phyloP scores from a whole-genome alignment of 2,113 vertebrate species.

The Carollia perspicillata region DNA sequence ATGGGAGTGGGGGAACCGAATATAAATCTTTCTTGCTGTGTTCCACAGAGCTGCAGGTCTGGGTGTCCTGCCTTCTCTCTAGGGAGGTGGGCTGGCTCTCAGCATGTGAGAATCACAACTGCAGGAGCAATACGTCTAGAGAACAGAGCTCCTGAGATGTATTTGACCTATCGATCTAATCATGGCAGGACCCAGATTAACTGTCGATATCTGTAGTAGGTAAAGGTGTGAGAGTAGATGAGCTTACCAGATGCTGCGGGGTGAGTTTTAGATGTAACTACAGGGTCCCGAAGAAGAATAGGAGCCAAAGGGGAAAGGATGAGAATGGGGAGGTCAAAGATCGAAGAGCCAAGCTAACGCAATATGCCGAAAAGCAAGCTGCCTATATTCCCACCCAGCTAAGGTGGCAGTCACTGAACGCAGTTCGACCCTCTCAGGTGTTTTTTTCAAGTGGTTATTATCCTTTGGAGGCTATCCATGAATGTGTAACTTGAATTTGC shows the following conservation, averaged over 20 bases:
- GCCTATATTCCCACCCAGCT: rapidly evolving
- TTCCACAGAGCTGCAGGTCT: not conserved
- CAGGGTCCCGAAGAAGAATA: not conserved
- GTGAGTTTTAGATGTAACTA: not conserved
- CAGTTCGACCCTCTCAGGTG: not conserved
- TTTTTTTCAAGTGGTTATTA: not conserved
- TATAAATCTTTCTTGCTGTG: too few relatives aligned
- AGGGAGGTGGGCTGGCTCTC: rapidly evolving
- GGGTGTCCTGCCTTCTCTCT: not conserved
- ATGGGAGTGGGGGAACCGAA: not conserved
- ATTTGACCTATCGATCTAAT: not conserved
- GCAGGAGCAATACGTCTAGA: not conserved
- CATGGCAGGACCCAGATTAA: not conserved
- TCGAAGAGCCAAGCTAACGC: not conserved
- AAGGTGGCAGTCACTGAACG: not conserved
- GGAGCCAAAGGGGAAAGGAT: not conserved
- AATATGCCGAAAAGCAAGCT: not conserved
- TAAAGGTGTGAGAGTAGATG: not conserved
- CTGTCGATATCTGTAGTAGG: not conserved
- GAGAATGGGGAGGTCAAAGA: not conserved
- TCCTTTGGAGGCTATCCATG: not conserved
- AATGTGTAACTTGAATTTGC: not conserved
- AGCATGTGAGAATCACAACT: not conserved
- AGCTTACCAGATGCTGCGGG: not conserved
- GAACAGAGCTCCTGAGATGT: not conserved